Base-by-base conservation (phyloP, 2,888 invertebrate genomes). In the Melanophora roralis region DNA sequence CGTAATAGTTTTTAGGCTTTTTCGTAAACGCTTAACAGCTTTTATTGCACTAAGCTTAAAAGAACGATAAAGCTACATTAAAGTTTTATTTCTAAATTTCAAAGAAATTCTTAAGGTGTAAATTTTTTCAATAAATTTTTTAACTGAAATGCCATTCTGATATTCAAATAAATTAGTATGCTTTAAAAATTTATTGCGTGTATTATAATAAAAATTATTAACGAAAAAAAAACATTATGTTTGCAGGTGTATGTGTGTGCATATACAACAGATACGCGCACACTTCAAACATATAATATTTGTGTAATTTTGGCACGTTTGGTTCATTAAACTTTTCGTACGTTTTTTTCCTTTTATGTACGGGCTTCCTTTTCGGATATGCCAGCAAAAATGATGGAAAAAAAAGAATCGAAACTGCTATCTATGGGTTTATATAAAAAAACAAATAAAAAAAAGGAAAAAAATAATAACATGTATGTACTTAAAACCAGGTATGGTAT, bases 291-390 rank as follows among this genome's bases (percentile, higher is more conserved):
- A 64, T n/a, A n/a, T 64, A 57, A 64, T 68, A 64, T 76, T 80
- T 80, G 51, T 76, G 67, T 72, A 76, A 80, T 80, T 80, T 80
- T 76, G 80, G 76, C 80, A 80, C 80, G 80, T 80, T 80, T 72
- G 72, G 76, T 80, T 80, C 76, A 76, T 80, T 80, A 80, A 80
- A 73, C 80, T 80, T 80, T 76, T 76, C 62, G 53, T 72, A 57
- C 75, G 62, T 72, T 80, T 71, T n/a, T n/a, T 67, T 65, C 71
- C 72, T 65, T 72, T 72, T 65, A 65, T 72, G 60, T 79, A 79
- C 19, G 27, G 72, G 51, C 53, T 72, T 80, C 72, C 67, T 73
- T 76, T 27, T 76, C 71, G n/a, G 45, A 45, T 51, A 36, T 12
- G 55, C 47, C 51, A 47, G 7, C 5, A 36, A 8, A 38, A 59